A percentile compares a stretch with the other conserved stretches of the same genome.
Conservation (phyloP, 2,888 invertebrate genomes). For the Sarcophaga carnaria region DNA sequence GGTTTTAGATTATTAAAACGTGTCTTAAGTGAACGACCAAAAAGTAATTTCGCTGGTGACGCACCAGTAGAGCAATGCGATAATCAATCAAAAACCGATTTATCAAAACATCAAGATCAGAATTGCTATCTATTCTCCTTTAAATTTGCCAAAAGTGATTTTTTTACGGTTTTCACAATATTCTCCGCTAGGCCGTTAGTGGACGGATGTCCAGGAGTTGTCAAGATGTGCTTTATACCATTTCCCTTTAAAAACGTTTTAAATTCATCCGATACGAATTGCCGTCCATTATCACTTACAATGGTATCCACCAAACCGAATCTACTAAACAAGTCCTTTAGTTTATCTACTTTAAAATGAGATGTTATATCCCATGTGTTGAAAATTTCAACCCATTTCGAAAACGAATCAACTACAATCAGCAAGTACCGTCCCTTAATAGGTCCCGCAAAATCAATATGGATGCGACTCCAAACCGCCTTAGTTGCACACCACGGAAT, state of each 20-base stretch:
- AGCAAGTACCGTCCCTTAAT: neutral
- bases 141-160: slow-evolving; percentile 51
- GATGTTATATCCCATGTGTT: slow-evolving; percentile 8
- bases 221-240: neutral
- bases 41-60: slow-evolving; percentile 59
- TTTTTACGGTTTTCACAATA: slow-evolving; percentile 72
- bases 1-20: slow-evolving; percentile 57
- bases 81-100: slow-evolving; percentile 59
- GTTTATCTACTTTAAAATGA: neutral
- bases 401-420: slow-evolving; percentile 8
- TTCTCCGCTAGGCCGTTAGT: slow-evolving; percentile 38
- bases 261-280: slow-evolving; percentile 49
- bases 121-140: slow-evolving; percentile 46
- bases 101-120: slow-evolving; percentile 14
- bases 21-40: slow-evolving; percentile 57
- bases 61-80: slow-evolving; percentile 61
- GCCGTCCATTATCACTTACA: slow-evolving; percentile 38
- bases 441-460: too few relatives aligned
- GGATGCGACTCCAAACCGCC: too few relatives aligned
- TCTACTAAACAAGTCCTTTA: too few relatives aligned
- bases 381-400: slow-evolving; percentile 1
- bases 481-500: too few relatives aligned
- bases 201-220: slow-evolving; percentile 27
- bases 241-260: slow-evolving; percentile 73
- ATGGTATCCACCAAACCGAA: slow-evolving; percentile 25